Base-by-base conservation (phyloP, 2,888 invertebrate species). In the Cyclophora albipunctata region DNA sequence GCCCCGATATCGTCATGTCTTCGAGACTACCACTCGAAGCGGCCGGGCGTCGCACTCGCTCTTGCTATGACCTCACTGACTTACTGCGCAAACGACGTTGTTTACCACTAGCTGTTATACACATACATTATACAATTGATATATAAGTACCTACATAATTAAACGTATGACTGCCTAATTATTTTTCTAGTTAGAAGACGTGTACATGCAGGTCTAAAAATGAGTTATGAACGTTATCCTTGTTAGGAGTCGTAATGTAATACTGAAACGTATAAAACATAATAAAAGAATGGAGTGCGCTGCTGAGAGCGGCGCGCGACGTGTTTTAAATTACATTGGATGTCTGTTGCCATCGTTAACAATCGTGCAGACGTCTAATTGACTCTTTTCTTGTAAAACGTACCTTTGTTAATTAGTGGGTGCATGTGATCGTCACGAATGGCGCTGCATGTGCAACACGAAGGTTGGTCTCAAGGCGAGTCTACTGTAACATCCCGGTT, bases 31-130 rank as follows among this genome's bases (percentile, higher is more conserved):
- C 59, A 60, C 58, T 61, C 65, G 63, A 4, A 5, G 52, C 65
- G 66, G 66, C 67, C 78, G 74, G 73, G 64, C 78, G 73, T 70
- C 79, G 77, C 77, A 71, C 74, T 79, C 78, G 71, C 67, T 62
- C 59, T 58, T 52, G 52, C 53, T 62, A 70, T 81, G 81, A 81
- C 80, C 80, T 82, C 79, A 78, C 81, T 75, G 73, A 71, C 80
- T 81, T 80, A 76, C 80, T 75, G 72, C 73, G 69, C 75, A 68
- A 66, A 68, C 75, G 76, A 63, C 63, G 57, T 33, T 42, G 49
- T 46, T 48, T 41, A 68, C 64, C 68, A 67, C 71, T 37, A 73
- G 63, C 78, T 76, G 75, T 82, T 75, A 78, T 78, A 55, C 52
- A 49, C 47, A 45, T 47, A 50, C 47, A 34, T 46, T 34, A 47